Evolutionary conservation across 2,797 vertebrate species (phyloP).

Genomic region (Chelon auratus): DNA sequence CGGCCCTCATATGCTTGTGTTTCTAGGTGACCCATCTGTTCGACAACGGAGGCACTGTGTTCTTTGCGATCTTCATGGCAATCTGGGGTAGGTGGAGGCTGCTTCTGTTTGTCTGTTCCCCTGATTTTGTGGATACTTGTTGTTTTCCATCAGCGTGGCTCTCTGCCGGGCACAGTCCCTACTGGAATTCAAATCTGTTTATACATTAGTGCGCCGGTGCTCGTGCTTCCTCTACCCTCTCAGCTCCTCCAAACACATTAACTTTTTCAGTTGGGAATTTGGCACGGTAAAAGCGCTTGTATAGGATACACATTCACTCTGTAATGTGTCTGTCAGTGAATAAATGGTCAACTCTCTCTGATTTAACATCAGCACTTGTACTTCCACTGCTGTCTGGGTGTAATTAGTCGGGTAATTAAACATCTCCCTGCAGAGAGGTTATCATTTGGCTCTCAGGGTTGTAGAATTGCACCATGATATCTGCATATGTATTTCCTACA

Average conservation of each 20-base stretch:
- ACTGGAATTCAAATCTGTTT: slow-evolving; percentile 55
- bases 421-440: slow-evolving; percentile 44
- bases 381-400: slow-evolving; percentile 33
- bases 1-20: slow-evolving; percentile 42
- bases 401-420: slow-evolving; percentile 73
- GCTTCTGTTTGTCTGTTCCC: slow-evolving; percentile 25
- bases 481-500: slow-evolving; percentile 26
- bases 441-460: slow-evolving; percentile 35
- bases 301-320: slow-evolving; percentile 31
- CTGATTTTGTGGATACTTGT: slow-evolving; percentile 17
- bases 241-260: slow-evolving; percentile 56
- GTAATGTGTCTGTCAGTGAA: slow-evolving; percentile 31
- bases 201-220: slow-evolving; percentile 37
- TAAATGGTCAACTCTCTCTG: slow-evolving; percentile 40
- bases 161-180: slow-evolving; percentile 26
- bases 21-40: slow-evolving; percentile 96
- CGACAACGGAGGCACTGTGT: slow-evolving; percentile 98
- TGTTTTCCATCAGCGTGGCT: slow-evolving; percentile 30
- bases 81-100: slow-evolving; percentile 93
- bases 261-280: slow-evolving; percentile 49
- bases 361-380: slow-evolving; percentile 18
- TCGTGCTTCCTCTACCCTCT: slow-evolving; percentile 45
- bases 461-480: slow-evolving; percentile 19
- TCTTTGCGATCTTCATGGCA: slow-evolving; percentile 99
- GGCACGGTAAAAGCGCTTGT: slow-evolving; percentile 36